A percentile compares a stretch with the other conserved stretches of the same genome.
Conservation (phyloP, 2,888 invertebrate species). For the Slavum lentiscoides region DNA sequence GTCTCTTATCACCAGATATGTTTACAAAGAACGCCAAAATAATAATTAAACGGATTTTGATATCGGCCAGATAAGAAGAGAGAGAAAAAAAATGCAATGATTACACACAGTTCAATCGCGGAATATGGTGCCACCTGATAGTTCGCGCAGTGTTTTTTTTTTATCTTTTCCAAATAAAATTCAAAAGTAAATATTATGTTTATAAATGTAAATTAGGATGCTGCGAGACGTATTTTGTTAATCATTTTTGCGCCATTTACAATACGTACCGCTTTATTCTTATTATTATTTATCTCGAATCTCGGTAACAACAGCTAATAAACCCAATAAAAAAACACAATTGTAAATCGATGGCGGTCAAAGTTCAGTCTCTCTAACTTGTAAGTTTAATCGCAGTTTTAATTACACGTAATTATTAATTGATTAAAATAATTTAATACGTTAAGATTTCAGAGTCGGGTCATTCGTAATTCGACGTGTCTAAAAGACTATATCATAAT, state of each 20-base stretch:
- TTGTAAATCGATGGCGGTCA: not conserved
- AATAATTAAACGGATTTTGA: not conserved
- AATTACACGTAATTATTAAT: not conserved
- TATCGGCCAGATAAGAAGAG: not conserved
- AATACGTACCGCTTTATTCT: not conserved
- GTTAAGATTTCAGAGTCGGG: too few species aligned
- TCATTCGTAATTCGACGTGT: too few species aligned
- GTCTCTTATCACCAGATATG: too few species aligned
- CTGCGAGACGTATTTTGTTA: not conserved
- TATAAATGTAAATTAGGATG: not conserved
- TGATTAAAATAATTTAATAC: too few species aligned
- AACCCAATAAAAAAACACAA: too few species aligned
- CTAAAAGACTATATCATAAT: too few species aligned
- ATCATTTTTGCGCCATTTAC: not conserved
- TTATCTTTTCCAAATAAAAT: not conserved
- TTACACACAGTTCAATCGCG: not conserved
- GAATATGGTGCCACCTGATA: too few species aligned
- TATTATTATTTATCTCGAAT: not conserved
- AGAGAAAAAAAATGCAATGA: not conserved
- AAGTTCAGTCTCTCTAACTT: conserved; percentile 3
- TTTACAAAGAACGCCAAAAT: too few species aligned
- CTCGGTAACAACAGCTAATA: not conserved
- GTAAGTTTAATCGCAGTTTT: not conserved
- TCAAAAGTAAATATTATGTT: not conserved
- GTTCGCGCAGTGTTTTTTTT: not conserved